phyloP scores from a whole-genome alignment of 1,140 invertebrate species.

The Chymomyza costata region DNA sequence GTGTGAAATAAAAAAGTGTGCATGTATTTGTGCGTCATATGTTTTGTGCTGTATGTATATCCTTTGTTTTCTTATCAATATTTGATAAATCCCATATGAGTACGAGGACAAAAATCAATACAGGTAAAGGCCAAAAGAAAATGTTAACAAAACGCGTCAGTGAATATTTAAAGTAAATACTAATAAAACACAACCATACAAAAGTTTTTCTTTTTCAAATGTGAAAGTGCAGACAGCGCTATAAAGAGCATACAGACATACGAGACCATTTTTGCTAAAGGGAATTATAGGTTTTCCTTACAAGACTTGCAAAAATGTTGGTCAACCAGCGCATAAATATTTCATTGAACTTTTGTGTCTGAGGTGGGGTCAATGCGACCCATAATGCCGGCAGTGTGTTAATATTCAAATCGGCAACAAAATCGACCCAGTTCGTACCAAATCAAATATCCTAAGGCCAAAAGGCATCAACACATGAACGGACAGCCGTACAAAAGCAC shows the following conservation, averaged over 20 bases:
- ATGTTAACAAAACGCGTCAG: not conserved
- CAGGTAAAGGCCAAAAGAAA: conserved; percentile 27
- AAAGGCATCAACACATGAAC: conserved; percentile 29
- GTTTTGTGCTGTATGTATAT: conserved; percentile 39
- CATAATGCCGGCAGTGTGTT: conserved; percentile 22
- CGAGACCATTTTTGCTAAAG: conserved; percentile 14
- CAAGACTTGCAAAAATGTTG: too few species aligned
- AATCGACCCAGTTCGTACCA: too few species aligned
- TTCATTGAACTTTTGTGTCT: too few species aligned
- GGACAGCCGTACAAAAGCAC: conserved; percentile 9
- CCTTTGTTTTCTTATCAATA: conserved; percentile 62
- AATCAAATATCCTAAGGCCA: conserved; percentile 32
- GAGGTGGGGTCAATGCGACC: too few species aligned
- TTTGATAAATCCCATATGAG: conserved; percentile 66
- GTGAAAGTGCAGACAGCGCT: too few species aligned
- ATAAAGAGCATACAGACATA: not conserved
- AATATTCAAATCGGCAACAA: conserved; percentile 65
- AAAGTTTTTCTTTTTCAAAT: conserved; percentile 8
- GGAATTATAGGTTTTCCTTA: too few species aligned
- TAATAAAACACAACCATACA: too few species aligned
- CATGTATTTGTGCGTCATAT: conserved; percentile 21
- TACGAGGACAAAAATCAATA: conserved; percentile 67
- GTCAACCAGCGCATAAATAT: too few species aligned
- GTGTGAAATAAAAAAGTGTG: not conserved
- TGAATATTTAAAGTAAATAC: conserved; percentile 35